Evolutionary conservation across 2,888 invertebrate genomes (phyloP).

Genomic region (Luperina testacea): DNA sequence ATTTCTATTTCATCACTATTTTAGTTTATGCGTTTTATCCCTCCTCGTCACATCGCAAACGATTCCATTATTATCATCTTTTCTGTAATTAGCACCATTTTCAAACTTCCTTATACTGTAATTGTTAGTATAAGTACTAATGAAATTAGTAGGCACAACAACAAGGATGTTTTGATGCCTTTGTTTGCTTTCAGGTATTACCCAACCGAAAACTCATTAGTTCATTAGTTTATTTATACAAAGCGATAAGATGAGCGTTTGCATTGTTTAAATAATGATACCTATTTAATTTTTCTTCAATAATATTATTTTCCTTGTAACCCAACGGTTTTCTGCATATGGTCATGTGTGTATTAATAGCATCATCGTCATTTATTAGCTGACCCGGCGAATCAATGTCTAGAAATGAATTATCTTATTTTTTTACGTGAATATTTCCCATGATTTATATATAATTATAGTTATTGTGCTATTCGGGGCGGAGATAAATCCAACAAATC

Average conservation of each 20-base stretch:
- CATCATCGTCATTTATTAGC: neutral
- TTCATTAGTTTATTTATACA: neutral
- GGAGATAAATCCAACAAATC: too few species aligned
- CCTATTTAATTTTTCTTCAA: neutral
- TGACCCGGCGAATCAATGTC: too few species aligned
- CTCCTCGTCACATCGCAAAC: neutral
- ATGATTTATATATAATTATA: too few species aligned
- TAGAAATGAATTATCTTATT: too few species aligned
- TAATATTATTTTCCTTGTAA: conserved; percentile 2
- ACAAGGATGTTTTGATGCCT: conserved; percentile 3
- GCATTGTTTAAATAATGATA: neutral
- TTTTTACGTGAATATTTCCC: too few species aligned
- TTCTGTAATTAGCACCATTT: neutral
- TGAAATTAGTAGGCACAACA: neutral
- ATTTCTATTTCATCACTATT: too few species aligned
- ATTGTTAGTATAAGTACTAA: neutral
- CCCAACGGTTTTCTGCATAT: neutral
- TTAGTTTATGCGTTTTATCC: neutral
- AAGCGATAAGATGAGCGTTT: neutral
- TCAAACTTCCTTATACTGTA: neutral
- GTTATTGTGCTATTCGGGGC: too few species aligned
- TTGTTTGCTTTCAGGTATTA: neutral
- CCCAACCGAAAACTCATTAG: neutral
- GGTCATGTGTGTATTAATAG: neutral
- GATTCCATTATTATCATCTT: neutral